Evolutionary conservation across 1,140 invertebrate genomes (phyloP).

Genomic region (Thrips palmi): DNA sequence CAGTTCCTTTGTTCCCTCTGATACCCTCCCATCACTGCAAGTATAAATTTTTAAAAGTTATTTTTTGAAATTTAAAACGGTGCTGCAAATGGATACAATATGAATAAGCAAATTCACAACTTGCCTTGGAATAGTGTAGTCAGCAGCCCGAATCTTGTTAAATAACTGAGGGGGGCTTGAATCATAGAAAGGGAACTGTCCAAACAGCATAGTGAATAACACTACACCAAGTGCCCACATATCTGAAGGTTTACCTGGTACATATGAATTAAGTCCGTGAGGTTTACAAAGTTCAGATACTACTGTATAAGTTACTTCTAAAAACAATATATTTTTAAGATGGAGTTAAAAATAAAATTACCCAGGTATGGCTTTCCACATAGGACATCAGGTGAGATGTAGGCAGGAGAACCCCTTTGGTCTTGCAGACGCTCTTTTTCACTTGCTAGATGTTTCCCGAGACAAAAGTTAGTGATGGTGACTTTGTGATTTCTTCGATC

Average conservation of each 20-base stretch:
- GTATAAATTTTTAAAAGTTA: conserved; percentile 6
- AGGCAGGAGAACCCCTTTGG: conserved; percentile 66
- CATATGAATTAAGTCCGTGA: conserved; percentile 7
- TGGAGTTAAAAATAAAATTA: conserved; percentile 9
- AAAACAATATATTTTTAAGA: neutral
- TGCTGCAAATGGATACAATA: conserved; percentile 3
- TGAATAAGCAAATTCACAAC: conserved; percentile 14
- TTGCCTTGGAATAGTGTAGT: conserved; percentile 44
- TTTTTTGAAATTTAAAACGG: neutral
- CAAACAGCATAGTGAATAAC: conserved; percentile 68
- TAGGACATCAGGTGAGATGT: conserved; percentile 69
- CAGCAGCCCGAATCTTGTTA: conserved; percentile 50
- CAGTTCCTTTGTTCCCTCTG: conserved; percentile 31
- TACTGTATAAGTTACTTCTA: too few relatives aligned
- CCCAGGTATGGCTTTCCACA: conserved; percentile 52
- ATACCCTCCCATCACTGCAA: conserved; percentile 34
- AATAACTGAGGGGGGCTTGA: conserved; percentile 59
- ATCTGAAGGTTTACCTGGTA: conserved; percentile 55
- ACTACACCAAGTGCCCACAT: conserved; percentile 77
- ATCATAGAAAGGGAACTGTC: conserved; percentile 76
- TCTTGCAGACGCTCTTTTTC: conserved; percentile 58
- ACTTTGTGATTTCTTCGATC: conserved; percentile 49
- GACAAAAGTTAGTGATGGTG: conserved; percentile 64
- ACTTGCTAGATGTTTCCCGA: conserved; percentile 57
- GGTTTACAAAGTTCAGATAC: too few relatives aligned